A percentile compares a stretch with the other conserved stretches of the same genome.
These are phyloP conservation scores for Eremobia ochroleuca DNA, from an alignment of 2,888 invertebrate genomes.

Conservation along the genomic window DNA sequence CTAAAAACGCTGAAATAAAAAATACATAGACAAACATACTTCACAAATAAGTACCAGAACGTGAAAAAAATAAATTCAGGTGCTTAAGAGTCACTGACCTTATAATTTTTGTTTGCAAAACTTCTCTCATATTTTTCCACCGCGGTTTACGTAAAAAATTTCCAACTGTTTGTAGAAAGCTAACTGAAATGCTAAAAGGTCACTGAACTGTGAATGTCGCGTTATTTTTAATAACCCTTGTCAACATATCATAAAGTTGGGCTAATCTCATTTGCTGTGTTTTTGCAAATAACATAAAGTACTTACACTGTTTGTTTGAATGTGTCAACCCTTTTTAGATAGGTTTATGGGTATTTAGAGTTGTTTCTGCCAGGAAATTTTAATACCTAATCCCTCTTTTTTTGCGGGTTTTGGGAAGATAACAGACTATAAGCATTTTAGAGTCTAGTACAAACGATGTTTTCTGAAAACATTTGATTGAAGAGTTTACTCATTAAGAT, in stretches of 20 bases:
- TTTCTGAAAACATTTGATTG: background rate
- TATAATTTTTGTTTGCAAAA: slow-evolving; percentile 37
- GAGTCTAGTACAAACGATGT: background rate
- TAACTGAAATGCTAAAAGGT: slow-evolving; percentile 39
- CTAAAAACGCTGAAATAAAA: slow-evolving; percentile 16
- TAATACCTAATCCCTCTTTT: background rate
- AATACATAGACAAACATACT: background rate
- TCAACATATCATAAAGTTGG: slow-evolving; percentile 55
- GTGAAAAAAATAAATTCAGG: slow-evolving; percentile 9
- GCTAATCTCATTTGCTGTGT: slow-evolving; percentile 39
- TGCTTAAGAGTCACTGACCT: slow-evolving; percentile 23
- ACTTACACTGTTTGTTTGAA: slow-evolving; percentile 34
- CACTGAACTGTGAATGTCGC: slow-evolving; percentile 33
- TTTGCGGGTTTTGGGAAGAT: slow-evolving; percentile 14
- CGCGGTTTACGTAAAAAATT: slow-evolving; percentile 25
- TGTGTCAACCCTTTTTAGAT: slow-evolving; percentile 34
- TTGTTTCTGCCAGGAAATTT: slow-evolving; percentile 10
- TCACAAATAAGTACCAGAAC: background rate
- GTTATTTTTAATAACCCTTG: slow-evolving; percentile 58
- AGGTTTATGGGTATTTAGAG: slow-evolving; percentile 3
- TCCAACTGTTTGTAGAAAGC: slow-evolving; percentile 21
- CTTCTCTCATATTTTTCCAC: slow-evolving; percentile 30
- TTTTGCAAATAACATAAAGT: slow-evolving; percentile 44
- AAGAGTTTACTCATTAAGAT: background rate
- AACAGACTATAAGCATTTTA: slow-evolving; percentile 1